A percentile compares a stretch with the other conserved stretches of the same genome.
Evolutionary conservation across 2,888 invertebrate genomes (phyloP).

Genomic region (Dromius quadrimaculatus): DNA sequence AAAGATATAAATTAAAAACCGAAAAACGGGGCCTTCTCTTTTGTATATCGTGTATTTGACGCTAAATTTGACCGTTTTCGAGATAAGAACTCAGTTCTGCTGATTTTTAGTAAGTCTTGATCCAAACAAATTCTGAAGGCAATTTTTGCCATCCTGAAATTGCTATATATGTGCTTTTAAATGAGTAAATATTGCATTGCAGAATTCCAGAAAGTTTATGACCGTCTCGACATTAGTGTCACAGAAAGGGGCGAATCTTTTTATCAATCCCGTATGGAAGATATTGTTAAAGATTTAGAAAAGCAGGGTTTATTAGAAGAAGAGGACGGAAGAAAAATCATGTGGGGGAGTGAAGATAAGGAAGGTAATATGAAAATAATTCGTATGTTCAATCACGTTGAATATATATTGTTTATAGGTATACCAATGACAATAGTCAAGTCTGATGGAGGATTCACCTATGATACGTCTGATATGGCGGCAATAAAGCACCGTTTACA

Average conservation of each 20-base stretch:
- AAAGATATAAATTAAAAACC: no score
- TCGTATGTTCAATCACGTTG: no score
- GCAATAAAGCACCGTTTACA: slow-evolving; percentile 85
- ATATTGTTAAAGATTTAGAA: slow-evolving; percentile 77
- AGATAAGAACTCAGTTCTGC: no score
- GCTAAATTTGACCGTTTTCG: no score
- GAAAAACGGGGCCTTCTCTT: no score
- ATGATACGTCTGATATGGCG: slow-evolving; percentile 98
- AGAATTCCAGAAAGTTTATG: slow-evolving; percentile 93
- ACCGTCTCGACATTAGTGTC: slow-evolving; percentile 82
- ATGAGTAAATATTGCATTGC: no score
- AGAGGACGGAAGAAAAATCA: slow-evolving; percentile 75
- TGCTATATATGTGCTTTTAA: slow-evolving; percentile 52
- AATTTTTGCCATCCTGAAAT: slow-evolving; percentile 23
- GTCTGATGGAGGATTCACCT: slow-evolving; percentile 96
- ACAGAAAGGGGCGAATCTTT: slow-evolving; percentile 95
- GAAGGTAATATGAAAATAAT: no score
- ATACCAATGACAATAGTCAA: slow-evolving; percentile 96
- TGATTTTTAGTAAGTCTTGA: no score
- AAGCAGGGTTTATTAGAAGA: slow-evolving; percentile 77
- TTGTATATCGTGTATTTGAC: no score
- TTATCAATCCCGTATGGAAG: slow-evolving; percentile 92
- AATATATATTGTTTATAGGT: no score
- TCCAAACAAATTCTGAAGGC: no score
- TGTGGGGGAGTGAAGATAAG: slow-evolving; percentile 79